Percentiles rank a stretch among this genome's conserved stretches.
Evolutionary conservation across 2,113 vertebrate species (phyloP).

Genomic region (Tricholaema leucomelas): DNA sequence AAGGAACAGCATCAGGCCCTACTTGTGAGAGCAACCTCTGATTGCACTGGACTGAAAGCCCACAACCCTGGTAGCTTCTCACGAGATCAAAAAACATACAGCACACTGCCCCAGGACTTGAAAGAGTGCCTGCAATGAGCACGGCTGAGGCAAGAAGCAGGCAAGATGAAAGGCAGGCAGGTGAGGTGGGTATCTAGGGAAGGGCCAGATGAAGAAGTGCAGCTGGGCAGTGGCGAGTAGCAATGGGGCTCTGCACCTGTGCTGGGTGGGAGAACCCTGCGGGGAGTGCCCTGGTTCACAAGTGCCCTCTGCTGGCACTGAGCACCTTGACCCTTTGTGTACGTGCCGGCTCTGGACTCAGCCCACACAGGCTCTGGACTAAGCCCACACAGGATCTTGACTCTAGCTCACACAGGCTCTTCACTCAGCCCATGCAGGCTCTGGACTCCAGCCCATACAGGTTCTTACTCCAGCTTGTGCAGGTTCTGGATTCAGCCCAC

Average conservation of each 20-base stretch:
- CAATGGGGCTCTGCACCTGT: fast-evolving
- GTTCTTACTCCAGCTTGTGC: too few species aligned
- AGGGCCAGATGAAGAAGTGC: too few species aligned
- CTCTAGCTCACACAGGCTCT: too few species aligned
- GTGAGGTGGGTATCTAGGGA: fast-evolving
- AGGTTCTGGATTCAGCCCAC: too few species aligned
- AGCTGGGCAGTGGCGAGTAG: too few species aligned
- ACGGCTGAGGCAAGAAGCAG: fast-evolving
- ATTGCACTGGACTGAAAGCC: background rate
- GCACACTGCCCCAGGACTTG: fast-evolving
- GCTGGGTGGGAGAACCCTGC: fast-evolving
- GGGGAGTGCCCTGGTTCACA: fast-evolving
- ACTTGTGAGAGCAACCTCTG: fast-evolving
- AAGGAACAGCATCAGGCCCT: background rate
- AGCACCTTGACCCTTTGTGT: background rate
- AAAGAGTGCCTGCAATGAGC: background rate
- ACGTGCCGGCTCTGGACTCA: fast-evolving
- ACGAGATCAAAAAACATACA: background rate
- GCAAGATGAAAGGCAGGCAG: background rate
- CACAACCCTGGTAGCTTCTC: fast-evolving
- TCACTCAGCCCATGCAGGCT: too few species aligned
- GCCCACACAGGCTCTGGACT: too few species aligned
- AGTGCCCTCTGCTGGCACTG: background rate
- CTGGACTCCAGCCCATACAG: too few species aligned
- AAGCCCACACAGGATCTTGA: too few species aligned